phyloP scores from a whole-genome alignment of 1,140 invertebrate genomes.

The Venustaconcha ellipsiformis region DNA sequence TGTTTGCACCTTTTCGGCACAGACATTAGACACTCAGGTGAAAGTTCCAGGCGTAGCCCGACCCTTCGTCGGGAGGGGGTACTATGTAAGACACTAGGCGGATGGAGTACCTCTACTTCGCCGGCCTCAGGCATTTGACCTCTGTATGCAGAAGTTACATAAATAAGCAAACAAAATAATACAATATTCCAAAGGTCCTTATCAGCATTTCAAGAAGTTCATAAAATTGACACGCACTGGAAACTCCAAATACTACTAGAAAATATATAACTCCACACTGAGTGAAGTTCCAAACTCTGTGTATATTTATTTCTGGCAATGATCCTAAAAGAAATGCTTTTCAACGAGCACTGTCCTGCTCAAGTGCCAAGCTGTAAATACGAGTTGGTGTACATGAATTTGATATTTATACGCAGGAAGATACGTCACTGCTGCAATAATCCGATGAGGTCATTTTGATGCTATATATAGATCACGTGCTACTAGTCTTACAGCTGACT shows the following conservation, averaged over 20 bases:
- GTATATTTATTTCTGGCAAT: conserved; percentile 30
- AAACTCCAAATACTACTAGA: background rate
- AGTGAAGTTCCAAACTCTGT: conserved; percentile 10
- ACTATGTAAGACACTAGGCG: conserved; percentile 32
- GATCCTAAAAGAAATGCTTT: conserved; percentile 27
- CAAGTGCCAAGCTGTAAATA: conserved; percentile 23
- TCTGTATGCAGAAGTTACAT: conserved; percentile 6
- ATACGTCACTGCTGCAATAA: conserved; percentile 25
- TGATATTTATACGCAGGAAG: conserved; percentile 19
- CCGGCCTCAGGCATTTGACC: conserved; percentile 58
- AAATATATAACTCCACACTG: background rate
- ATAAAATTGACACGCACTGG: conserved; percentile 4
- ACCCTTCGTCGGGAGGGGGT: conserved; percentile 41
- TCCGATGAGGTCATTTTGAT: conserved; percentile 26
- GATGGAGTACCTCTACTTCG: conserved; percentile 52
- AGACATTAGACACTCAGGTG: conserved; percentile 28
- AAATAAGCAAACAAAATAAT: conserved; percentile 13
- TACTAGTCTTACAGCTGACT: background rate
- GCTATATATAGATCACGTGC: conserved; percentile 20
- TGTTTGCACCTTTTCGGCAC: conserved; percentile 54
- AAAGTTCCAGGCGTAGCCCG: conserved; percentile 45
- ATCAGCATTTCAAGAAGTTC: conserved; percentile 18
- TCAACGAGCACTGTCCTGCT: conserved; percentile 16
- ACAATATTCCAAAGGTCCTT: conserved; percentile 14
- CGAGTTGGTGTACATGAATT: conserved; percentile 34